Evolutionary conservation across 2,888 invertebrate species (phyloP).

Genomic region (Pseudolycoriella hygida): DNA sequence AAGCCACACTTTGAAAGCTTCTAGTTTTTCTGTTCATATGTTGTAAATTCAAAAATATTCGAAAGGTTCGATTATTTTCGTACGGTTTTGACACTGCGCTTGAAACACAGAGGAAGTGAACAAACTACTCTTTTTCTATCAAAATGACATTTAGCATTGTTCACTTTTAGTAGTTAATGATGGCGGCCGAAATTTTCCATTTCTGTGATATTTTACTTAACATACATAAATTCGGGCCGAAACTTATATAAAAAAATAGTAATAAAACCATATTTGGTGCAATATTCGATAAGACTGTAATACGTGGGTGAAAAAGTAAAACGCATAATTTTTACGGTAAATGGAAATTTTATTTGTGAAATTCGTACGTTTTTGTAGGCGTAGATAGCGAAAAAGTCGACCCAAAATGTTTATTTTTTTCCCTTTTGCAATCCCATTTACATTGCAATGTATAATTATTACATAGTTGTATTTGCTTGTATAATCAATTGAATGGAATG

Average conservation of each 20-base stretch:
- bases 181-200: conserved; percentile 5
- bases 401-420: not conserved
- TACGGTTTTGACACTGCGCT: too few relatives aligned
- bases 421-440: not conserved
- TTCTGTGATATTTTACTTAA: conserved; percentile 5
- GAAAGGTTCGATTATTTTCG: too few relatives aligned
- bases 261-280: not conserved
- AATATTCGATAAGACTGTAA: not conserved
- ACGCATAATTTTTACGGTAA: not conserved
- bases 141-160: too few relatives aligned
- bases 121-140: too few relatives aligned
- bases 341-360: not conserved
- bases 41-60: too few relatives aligned
- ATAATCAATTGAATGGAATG: too few relatives aligned
- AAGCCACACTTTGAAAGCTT: too few relatives aligned
- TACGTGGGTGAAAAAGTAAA: not conserved
- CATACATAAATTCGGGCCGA: not conserved
- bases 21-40: too few relatives aligned
- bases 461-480: too few relatives aligned
- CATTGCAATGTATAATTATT: too few relatives aligned
- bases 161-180: too few relatives aligned
- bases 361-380: not conserved
- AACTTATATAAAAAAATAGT: not conserved
- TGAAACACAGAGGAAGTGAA: too few relatives aligned
- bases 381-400: not conserved